phyloP scores from a whole-genome alignment of 2,888 invertebrate species.

The Polydrusus cervinus region DNA sequence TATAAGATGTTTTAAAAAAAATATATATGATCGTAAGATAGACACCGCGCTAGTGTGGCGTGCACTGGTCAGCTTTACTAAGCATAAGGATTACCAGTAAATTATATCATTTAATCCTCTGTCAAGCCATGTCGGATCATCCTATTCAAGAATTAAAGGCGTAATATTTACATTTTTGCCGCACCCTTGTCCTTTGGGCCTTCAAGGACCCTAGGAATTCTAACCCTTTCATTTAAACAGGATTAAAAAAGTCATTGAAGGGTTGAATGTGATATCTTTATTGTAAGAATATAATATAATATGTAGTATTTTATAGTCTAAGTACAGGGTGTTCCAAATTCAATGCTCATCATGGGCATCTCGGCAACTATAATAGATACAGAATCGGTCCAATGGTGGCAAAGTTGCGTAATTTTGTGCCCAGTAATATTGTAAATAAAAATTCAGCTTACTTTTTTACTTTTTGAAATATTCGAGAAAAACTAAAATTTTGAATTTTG shows the following conservation, averaged over 20 bases:
- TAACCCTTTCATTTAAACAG: constrained; percentile 10
- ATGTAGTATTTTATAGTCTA: background rate
- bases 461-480: no score
- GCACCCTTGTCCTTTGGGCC: background rate
- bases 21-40: no score
- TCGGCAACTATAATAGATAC: no score
- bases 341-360: no score
- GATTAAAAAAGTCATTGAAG: constrained; percentile 17
- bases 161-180: constrained; percentile 12
- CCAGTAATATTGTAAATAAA: no score
- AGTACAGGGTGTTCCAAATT: no score
- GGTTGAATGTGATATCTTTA: constrained; percentile 7
- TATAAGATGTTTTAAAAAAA: no score
- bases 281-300: background rate
- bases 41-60: no score
- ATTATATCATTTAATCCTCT: background rate
- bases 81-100: background rate
- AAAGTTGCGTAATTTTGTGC: no score
- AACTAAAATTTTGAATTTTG: no score
- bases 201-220: background rate
- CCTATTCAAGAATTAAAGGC: background rate
- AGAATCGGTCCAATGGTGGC: no score
- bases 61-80: background rate
- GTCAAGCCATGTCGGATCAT: background rate
- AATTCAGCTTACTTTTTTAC: no score